Percentiles rank a stretch among this genome's conserved stretches.
Evolutionary conservation across 2,113 vertebrate species (phyloP).

Genomic region (Carassius auratus): DNA sequence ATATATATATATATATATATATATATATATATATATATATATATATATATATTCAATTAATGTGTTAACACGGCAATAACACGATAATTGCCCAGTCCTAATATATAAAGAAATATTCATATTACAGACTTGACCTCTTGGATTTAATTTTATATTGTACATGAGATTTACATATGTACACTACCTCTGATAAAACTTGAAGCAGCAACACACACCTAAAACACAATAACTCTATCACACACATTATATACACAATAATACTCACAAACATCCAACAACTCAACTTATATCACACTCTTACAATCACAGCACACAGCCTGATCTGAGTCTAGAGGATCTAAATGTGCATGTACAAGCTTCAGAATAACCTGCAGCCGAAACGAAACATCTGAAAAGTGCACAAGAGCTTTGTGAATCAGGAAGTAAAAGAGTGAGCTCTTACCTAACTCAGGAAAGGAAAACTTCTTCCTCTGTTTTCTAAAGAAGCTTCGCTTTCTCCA

Average conservation of each 20-base stretch:
- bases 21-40: too few relatives aligned
- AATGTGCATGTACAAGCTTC: background rate
- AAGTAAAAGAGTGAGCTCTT: constrained; percentile 47
- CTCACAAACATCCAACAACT: background rate
- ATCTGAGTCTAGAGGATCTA: background rate
- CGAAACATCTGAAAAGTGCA: background rate
- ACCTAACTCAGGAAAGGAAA: constrained; percentile 65
- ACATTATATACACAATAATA: background rate
- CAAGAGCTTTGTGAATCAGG: constrained; percentile 28
- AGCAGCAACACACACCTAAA: background rate
- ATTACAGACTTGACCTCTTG: too few relatives aligned
- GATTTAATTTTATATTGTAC: too few relatives aligned
- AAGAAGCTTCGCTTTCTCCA: constrained; percentile 71
- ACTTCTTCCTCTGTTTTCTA: constrained; percentile 63
- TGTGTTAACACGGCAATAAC: too few relatives aligned
- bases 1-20: too few relatives aligned
- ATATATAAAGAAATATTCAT: too few relatives aligned
- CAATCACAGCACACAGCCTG: background rate
- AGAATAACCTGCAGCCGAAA: background rate
- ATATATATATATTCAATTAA: too few relatives aligned
- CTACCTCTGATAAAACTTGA: background rate
- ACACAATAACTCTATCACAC: background rate
- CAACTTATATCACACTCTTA: background rate
- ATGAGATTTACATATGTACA: background rate
- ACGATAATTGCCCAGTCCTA: too few relatives aligned